These are phyloP conservation scores for Oplegnathus fasciatus DNA, from an alignment of 2,113 vertebrate species.

Conservation along the genomic window DNA sequence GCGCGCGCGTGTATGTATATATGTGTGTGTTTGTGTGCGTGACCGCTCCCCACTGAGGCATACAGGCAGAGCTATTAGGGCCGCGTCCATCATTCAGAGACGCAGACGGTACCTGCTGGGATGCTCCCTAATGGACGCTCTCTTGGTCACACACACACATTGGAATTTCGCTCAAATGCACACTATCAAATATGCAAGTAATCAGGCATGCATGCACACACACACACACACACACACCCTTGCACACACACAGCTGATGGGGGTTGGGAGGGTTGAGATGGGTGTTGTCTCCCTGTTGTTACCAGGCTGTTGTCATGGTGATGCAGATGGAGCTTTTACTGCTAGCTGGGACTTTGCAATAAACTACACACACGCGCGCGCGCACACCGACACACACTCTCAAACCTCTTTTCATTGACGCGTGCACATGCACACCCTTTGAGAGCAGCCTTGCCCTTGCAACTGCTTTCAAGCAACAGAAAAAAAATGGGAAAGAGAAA, in stretches of 20 bases:
- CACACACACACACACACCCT: constrained; percentile 34
- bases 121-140: constrained; percentile 62
- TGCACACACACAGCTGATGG: constrained; percentile 69
- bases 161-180: constrained; percentile 60
- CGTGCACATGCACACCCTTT: constrained; percentile 48
- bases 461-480: constrained; percentile 47
- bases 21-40: constrained; percentile 8
- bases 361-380: constrained; percentile 34
- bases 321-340: constrained; percentile 80
- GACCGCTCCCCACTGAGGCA: constrained; percentile 61
- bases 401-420: constrained; percentile 31
- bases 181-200: constrained; percentile 72
- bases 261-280: constrained; percentile 79
- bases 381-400: not conserved
- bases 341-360: constrained; percentile 64
- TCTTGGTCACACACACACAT: constrained; percentile 12
- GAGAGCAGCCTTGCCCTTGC: constrained; percentile 52
- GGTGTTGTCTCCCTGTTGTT: constrained; percentile 83
- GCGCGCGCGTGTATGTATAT: constrained; percentile 16
- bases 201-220: constrained; percentile 52
- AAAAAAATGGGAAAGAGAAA: constrained; percentile 19
- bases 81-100: constrained; percentile 63
- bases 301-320: constrained; percentile 83
- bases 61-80: constrained; percentile 61
- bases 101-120: constrained; percentile 70